Percentiles rank a stretch among this genome's conserved stretches.
Conservation (phyloP, 2,797 vertebrate species). For the Smutsia temminckii region DNA sequence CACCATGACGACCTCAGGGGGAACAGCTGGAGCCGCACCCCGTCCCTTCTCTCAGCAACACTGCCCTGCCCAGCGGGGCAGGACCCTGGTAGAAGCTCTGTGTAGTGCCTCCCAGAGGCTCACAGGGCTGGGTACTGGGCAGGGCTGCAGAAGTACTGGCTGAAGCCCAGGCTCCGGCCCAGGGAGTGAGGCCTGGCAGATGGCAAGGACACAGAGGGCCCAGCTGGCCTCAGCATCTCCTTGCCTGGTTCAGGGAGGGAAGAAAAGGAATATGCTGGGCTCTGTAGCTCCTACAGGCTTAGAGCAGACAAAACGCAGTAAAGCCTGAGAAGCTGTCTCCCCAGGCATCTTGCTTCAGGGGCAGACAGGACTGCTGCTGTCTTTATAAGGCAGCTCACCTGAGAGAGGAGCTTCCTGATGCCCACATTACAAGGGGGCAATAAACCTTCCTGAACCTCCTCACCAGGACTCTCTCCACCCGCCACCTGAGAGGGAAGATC, state of each 20-base stretch:
- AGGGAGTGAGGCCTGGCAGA: conserved; percentile 67
- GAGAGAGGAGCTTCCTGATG: conserved; percentile 24
- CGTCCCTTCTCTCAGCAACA: not conserved
- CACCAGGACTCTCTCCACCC: not conserved
- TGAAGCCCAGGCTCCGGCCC: conserved; percentile 49
- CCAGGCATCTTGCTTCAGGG: not conserved
- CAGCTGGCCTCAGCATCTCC: conserved; percentile 55
- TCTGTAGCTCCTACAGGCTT: not conserved
- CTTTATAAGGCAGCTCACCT: not conserved
- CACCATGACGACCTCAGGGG: not conserved
- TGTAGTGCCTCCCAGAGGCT: not conserved
- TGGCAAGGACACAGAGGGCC: conserved; percentile 65
- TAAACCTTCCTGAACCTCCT: conserved; percentile 38
- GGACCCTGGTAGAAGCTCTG: not conserved
- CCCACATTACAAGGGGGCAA: conserved; percentile 15
- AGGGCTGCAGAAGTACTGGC: conserved; percentile 65
- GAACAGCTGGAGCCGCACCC: not conserved
- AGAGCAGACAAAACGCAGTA: not conserved
- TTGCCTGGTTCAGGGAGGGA: conserved; percentile 6
- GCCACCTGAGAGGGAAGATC: conserved; percentile 47
- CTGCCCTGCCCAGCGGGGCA: not conserved
- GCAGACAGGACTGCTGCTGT: not conserved
- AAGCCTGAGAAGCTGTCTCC: not conserved
- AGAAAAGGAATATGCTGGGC: not conserved
- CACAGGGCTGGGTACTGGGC: not conserved